Evolutionary conservation across 2,797 vertebrate genomes (phyloP).

Genomic region (Odontamblyopus lacepedii): DNA sequence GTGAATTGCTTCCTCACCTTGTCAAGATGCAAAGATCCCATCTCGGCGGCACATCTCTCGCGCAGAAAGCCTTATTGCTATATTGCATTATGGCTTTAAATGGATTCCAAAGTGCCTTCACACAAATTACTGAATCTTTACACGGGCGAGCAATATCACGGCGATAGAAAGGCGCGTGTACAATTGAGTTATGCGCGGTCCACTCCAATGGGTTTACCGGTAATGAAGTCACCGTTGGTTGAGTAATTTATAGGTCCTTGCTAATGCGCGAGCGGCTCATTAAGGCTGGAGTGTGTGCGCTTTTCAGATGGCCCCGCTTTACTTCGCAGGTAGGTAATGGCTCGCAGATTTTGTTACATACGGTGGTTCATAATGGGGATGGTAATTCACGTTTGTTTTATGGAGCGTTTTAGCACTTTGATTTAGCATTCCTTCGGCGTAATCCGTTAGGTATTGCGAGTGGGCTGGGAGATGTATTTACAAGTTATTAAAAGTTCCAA

Average conservation of each 20-base stretch:
- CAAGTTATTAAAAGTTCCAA: not conserved
- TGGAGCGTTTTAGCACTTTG: constrained; percentile 20
- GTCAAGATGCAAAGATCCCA: constrained; percentile 66
- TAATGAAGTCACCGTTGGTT: constrained; percentile 68
- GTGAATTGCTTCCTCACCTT: constrained; percentile 54
- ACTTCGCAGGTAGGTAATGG: constrained; percentile 45
- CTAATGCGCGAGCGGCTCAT: constrained; percentile 67
- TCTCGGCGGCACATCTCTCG: constrained; percentile 61
- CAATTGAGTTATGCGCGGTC: constrained; percentile 55
- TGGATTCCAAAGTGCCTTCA: constrained; percentile 66
- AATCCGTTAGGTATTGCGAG: constrained; percentile 43
- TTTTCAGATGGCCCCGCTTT: constrained; percentile 27
- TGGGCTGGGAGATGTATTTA: not conserved
- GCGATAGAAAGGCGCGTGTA: constrained; percentile 42
- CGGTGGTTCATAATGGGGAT: constrained; percentile 29
- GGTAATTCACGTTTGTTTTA: constrained; percentile 52
- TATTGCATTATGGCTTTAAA: constrained; percentile 66
- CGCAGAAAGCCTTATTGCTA: constrained; percentile 50
- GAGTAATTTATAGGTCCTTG: constrained; percentile 63
- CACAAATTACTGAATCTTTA: constrained; percentile 66
- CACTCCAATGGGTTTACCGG: constrained; percentile 63
- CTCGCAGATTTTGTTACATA: constrained; percentile 36
- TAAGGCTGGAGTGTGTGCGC: constrained; percentile 53
- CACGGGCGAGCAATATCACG: constrained; percentile 54
- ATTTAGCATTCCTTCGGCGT: constrained; percentile 12